Conservation (phyloP, 2,113 vertebrate genomes). For the Ascaphus truei region DNA sequence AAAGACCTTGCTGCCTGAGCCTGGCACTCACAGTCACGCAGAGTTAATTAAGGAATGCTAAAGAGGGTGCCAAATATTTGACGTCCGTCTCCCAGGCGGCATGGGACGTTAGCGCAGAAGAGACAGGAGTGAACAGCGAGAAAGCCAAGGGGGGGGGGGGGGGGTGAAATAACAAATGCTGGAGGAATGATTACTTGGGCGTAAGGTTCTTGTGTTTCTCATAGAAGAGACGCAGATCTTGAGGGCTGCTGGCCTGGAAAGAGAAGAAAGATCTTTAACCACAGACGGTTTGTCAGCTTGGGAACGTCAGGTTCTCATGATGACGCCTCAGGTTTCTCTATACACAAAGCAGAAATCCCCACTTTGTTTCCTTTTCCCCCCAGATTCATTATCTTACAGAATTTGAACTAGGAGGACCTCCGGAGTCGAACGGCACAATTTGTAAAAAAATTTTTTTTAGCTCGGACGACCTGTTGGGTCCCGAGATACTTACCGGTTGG, state of each 20-base stretch:
- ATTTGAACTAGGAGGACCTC: too few species aligned
- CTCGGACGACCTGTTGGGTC: too few species aligned
- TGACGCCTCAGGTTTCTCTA: too few species aligned
- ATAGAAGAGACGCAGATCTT: slow-evolving; percentile 90
- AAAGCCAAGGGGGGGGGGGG: not conserved
- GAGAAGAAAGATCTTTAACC: slow-evolving; percentile 32
- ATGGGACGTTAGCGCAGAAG: not conserved
- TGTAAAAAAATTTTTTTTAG: too few species aligned
- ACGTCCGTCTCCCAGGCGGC: not conserved
- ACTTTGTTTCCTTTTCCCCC: too few species aligned
- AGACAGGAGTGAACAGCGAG: slow-evolving; percentile 14
- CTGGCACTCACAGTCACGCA: not conserved
- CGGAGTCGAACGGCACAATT: too few species aligned
- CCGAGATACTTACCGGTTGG: too few species aligned
- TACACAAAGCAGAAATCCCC: too few species aligned
- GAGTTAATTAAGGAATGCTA: slow-evolving; percentile 17
- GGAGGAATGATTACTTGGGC: slow-evolving; percentile 75
- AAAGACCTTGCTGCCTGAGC: slow-evolving; percentile 5
- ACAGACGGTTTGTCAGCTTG: not conserved
- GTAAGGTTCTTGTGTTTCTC: slow-evolving; percentile 87
- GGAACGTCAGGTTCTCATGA: too few species aligned
- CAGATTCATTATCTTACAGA: too few species aligned
- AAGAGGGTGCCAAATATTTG: not conserved
- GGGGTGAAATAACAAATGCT: slow-evolving; percentile 16
- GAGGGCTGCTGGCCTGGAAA: slow-evolving; percentile 85